phyloP scores from a whole-genome alignment of 2,888 invertebrate species.

The Selenia dentaria region DNA sequence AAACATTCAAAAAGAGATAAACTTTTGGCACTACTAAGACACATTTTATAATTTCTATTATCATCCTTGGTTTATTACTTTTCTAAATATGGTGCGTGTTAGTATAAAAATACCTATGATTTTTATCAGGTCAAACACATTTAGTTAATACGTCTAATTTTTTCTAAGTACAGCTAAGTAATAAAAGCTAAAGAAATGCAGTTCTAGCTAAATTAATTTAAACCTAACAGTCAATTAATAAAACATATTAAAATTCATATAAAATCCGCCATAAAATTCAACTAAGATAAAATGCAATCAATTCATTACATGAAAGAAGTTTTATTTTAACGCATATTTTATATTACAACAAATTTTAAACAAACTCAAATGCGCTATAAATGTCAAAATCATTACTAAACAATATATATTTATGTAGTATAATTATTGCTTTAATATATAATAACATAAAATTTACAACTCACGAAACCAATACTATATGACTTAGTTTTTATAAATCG shows the following conservation, averaged over 20 bases:
- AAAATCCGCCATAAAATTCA: conserved; percentile 9
- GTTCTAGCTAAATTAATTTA: conserved; percentile 39
- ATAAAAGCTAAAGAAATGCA: conserved; percentile 45
- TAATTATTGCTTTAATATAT: conserved; percentile 3
- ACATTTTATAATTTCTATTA: conserved; percentile 42
- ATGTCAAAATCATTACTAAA: not conserved
- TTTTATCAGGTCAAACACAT: not conserved
- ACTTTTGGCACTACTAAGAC: conserved; percentile 70
- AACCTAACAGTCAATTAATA: conserved; percentile 41
- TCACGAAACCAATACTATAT: conserved; percentile 8
- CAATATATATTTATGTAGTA: conserved; percentile 1
- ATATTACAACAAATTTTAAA: conserved; percentile 1
- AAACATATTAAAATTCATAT: conserved; percentile 2
- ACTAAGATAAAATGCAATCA: conserved; percentile 1
- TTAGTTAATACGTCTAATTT: not conserved
- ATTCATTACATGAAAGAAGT: not conserved
- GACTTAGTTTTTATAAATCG: conserved; percentile 13
- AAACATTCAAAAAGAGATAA: conserved; percentile 45
- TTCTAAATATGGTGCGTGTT: conserved; percentile 24
- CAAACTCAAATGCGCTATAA: not conserved
- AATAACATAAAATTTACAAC: conserved; percentile 17
- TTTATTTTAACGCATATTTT: conserved; percentile 3
- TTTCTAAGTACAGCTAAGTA: conserved; percentile 17
- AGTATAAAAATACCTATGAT: conserved; percentile 6
- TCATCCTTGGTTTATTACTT: conserved; percentile 8